A percentile compares a stretch with the other conserved stretches of the same genome.
These are phyloP conservation scores for Drosophila longiperda DNA, from an alignment of 2,888 invertebrate species.

Conservation along the genomic window DNA sequence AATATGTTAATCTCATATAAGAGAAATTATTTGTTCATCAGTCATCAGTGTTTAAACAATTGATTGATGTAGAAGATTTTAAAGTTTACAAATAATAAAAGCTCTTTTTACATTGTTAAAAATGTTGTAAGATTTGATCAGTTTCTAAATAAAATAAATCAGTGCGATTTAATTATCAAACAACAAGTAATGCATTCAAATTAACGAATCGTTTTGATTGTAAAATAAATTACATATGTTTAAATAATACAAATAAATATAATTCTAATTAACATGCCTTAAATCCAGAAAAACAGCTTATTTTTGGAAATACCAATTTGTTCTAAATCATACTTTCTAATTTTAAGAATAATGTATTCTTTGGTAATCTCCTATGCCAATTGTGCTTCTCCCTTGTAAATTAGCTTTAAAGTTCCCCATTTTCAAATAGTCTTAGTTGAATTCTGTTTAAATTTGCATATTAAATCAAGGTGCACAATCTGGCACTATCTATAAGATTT, in stretches of 20 bases:
- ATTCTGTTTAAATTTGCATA: neutral
- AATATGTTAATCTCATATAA: slow-evolving; percentile 1
- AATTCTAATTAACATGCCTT: neutral
- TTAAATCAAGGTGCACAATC: neutral
- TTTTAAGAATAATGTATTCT: neutral
- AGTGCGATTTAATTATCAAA: neutral
- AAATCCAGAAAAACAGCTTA: neutral
- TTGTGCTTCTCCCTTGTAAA: neutral
- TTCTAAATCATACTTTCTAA: neutral
- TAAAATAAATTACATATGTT: neutral
- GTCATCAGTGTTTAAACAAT: neutral
- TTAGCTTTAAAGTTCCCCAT: no score
- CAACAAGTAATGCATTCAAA: neutral
- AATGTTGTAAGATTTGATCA: neutral
- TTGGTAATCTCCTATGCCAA: neutral
- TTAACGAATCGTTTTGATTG: no score
- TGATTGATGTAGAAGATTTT: neutral
- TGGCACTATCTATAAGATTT: neutral
- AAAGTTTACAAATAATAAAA: neutral
- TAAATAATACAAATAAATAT: neutral
- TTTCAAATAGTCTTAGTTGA: neutral
- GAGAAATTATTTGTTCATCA: slow-evolving; percentile 3
- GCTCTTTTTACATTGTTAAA: neutral
- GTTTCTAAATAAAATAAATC: neutral
- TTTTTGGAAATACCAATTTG: neutral